Evolutionary conservation across 2,797 vertebrate genomes (phyloP), one percentile per base, ranked within the genome.

Genomic region (Alcedo quadribrachys): DNA sequence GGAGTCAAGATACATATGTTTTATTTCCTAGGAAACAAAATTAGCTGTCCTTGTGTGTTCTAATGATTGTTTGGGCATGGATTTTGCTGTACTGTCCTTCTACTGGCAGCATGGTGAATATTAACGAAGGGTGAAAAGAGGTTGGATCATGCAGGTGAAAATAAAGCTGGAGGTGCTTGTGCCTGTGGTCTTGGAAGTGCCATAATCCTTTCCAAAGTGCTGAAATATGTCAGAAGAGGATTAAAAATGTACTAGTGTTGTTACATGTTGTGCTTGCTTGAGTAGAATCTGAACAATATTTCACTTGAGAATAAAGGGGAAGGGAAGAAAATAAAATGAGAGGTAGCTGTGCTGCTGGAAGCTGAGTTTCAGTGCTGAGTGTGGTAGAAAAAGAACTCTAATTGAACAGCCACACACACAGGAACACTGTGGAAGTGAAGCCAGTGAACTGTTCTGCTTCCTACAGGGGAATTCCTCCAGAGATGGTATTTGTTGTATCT

Each of bases 1-100:
- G 81, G 45, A 93, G 65, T 89, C 55, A 54, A 67, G 68, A 77
- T 93, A 68, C 6, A 51, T 8, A 51, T 74, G 71, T 78, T 89
- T 86, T 79, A 81, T 89, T 95, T 94, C 20, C 9, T 55, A 55
- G 86, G 46, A 75, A 91, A 86, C 50, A 89, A 65, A 80, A 87
- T 92, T 66, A 93, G 75, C 75, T 78, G 35, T 45, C 51, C 46
- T 75, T 60, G 35, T 68, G 62, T 78, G 7, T 82, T 90, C 35
- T 58, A 43, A 80, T 61, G 58, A 30, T 87, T 92, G 84, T 85
- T 87, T 1, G 0, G 62, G 54, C 62, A 35, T 75, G 54, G 76
- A 40, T 87, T 93, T 71, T 82, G 33, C 58, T 75, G 32, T 58
- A 35, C 50, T 55, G n/a, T 43, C 43, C 54, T 88, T 24, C 21